Conservation (phyloP, 2,888 invertebrate species). For the Cyclophora punctaria region DNA sequence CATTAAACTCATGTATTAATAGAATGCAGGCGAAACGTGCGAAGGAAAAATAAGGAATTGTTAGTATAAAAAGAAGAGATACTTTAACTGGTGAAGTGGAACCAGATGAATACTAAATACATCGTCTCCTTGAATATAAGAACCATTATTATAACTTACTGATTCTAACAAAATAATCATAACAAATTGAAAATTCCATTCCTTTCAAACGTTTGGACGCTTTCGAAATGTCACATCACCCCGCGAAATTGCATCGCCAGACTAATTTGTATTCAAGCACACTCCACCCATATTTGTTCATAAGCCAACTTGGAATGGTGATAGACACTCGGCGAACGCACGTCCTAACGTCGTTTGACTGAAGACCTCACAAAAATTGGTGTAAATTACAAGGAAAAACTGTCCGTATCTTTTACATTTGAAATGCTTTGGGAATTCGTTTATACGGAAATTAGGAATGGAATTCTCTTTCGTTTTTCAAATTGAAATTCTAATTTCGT, state of each 20-base stretch:
- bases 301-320: conserved; percentile 20
- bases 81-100: conserved; percentile 13
- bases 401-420: conserved; percentile 2
- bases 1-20: conserved; percentile 15
- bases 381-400: conserved; percentile 10
- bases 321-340: conserved; percentile 13
- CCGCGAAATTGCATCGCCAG: conserved; percentile 51
- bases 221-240: conserved; percentile 58
- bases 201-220: conserved; percentile 33
- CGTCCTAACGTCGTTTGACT: conserved; percentile 15
- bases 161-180: conserved; percentile 38
- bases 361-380: conserved; percentile 5
- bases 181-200: conserved; percentile 55
- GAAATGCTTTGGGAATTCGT: conserved; percentile 5
- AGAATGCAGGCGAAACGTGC: conserved; percentile 17
- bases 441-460: conserved; percentile 4
- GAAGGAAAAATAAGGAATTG: conserved; percentile 14
- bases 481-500: neutral
- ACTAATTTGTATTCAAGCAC: conserved; percentile 61
- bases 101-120: conserved; percentile 28
- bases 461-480: conserved; percentile 1
- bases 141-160: conserved; percentile 7
- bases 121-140: conserved; percentile 21
- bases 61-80: conserved; percentile 11
- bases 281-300: conserved; percentile 54